Base-by-base conservation (phyloP, 2,113 vertebrate species). In the Perccottus glenii region DNA sequence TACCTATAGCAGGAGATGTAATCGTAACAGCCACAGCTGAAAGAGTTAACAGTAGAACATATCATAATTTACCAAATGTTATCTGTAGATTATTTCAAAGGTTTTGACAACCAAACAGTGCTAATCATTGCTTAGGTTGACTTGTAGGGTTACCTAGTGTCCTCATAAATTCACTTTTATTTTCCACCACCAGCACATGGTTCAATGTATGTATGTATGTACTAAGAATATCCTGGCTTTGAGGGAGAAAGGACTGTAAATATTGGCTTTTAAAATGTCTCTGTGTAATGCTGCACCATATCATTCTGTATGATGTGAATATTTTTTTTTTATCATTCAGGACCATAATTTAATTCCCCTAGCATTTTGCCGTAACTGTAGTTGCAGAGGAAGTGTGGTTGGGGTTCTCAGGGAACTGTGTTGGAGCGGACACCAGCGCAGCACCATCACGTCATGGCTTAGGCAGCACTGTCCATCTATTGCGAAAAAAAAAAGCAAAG, bases 391-490 rank as follows among this genome's bases (percentile, higher is more conserved):
- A 80, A 82, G 65, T 73, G 64, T 71, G 68, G 86, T 81, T 83
- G 83, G 85, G 83, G 87, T 87, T 89, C 92, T 93, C 92, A 92
- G 90, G 91, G 90, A 91, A 89, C 63, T 77, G 83, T 82, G 85
- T 87, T 50, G 64, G 78, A 82, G 75, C 63, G 55, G 75, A 82
- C 81, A 82, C 80, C 81, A 74, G 71, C 73, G 71, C 85, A 82
- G 73, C 85, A 67, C 67, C 73, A 78, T 65, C 76, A 56, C 64
- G 27, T 35, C 75, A n/a, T 10, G 57, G 68, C 80, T 48, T 44
- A 59, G 66, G 67, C 67, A 50, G 50, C 69, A 60, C 59, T 9
- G 62, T 43, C 58, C 60, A 60, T 56, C 56, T 32, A 58, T 72
- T 70, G 42, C 4, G 42, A 43, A 52, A 59, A 3, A 55, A 47